A percentile compares a stretch with the other conserved stretches of the same genome.
Conservation (phyloP, 2,797 vertebrate genomes). For the Oreonectes daqikongensis region DNA sequence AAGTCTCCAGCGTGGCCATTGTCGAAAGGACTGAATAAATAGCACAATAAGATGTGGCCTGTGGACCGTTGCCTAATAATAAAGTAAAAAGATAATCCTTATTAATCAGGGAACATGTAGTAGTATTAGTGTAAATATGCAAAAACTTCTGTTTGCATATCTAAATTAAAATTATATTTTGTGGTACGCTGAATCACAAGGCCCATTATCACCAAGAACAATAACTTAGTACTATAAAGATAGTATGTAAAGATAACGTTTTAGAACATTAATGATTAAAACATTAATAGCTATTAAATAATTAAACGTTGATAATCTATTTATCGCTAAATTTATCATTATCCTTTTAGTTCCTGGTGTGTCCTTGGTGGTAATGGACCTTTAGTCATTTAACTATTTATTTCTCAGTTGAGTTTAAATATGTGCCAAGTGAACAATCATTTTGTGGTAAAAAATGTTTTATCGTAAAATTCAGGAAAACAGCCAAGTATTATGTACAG, state of each 20-base stretch:
- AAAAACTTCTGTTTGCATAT: constrained; percentile 6
- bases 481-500: neutral
- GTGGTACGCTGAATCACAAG: neutral
- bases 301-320: no score
- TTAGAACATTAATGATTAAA: no score
- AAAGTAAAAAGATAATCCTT: neutral
- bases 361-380: no score
- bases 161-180: constrained; percentile 3
- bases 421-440: neutral
- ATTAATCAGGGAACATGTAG: constrained; percentile 2
- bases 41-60: neutral
- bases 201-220: no score
- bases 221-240: no score
- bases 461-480: constrained; percentile 1
- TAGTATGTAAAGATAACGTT: no score
- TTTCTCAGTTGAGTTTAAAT: neutral
- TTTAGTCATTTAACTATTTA: neutral
- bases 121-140: constrained; percentile 23
- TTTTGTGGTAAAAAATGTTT: constrained; percentile 22
- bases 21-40: neutral
- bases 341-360: no score
- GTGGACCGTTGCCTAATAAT: neutral
- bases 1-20: neutral
- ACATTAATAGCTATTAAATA: no score
- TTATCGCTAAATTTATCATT: no score